Conservation (phyloP, 1,140 invertebrate genomes). For the Caenorhabditis tropicalis region DNA sequence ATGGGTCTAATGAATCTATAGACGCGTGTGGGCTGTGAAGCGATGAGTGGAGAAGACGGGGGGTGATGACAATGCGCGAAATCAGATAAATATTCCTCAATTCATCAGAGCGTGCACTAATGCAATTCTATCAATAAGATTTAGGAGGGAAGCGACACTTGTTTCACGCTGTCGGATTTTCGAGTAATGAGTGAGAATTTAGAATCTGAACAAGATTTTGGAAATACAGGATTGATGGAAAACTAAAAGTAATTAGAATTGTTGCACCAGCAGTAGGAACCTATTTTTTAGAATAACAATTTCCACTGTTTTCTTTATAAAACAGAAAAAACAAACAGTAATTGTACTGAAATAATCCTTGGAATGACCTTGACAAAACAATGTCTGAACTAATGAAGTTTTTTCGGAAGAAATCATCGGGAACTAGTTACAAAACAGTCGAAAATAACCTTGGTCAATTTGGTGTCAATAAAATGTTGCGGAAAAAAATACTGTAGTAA, state of each 20-base stretch:
- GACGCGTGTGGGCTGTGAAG: background rate
- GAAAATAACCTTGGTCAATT: background rate
- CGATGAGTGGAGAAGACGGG: slow-evolving; percentile 13
- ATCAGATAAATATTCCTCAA: slow-evolving; percentile 41
- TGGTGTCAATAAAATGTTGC: slow-evolving; percentile 3
- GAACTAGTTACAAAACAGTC: background rate
- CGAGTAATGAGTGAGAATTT: background rate
- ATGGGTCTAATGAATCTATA: background rate
- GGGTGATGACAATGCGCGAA: slow-evolving; percentile 24
- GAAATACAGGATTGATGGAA: too few species aligned
- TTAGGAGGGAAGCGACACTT: slow-evolving; percentile 6
- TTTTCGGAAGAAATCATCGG: background rate
- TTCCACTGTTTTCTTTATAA: too few species aligned
- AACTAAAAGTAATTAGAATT: too few species aligned
- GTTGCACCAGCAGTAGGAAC: too few species aligned
- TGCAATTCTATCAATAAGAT: slow-evolving; percentile 30
- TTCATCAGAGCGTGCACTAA: slow-evolving; percentile 44
- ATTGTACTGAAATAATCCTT: too few species aligned
- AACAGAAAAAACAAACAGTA: too few species aligned
- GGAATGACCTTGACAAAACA: too few species aligned
- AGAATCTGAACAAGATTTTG: too few species aligned
- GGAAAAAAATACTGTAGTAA: slow-evolving; percentile 2
- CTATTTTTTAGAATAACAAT: too few species aligned
- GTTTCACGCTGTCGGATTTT: background rate
- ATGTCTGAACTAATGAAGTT: background rate